phyloP scores from a whole-genome alignment of 2,797 vertebrate species.

The Champsocephalus esox region DNA sequence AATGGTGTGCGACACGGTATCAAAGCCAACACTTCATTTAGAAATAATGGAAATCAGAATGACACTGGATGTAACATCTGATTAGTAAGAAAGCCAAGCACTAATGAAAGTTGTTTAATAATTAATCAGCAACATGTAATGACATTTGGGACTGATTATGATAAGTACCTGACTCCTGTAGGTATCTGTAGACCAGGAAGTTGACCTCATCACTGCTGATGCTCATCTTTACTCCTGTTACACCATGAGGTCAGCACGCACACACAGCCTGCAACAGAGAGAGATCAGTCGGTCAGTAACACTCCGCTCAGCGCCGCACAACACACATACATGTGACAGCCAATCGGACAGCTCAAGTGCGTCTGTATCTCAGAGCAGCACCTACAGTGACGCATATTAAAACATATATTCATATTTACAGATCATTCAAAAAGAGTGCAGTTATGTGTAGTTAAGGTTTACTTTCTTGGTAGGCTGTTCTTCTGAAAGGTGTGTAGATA shows the following conservation, averaged over 20 bases:
- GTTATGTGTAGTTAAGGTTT: no score
- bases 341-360: neutral
- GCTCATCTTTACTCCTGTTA: constrained; percentile 99
- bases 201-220: constrained; percentile 99
- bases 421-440: no score
- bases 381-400: neutral
- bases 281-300: constrained; percentile 11
- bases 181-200: constrained; percentile 99
- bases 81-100: neutral
- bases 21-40: neutral
- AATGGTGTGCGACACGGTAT: neutral
- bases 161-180: constrained; percentile 96
- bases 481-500: no score
- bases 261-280: constrained; percentile 87
- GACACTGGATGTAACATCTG: neutral
- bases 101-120: neutral
- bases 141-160: neutral
- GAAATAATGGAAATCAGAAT: neutral
- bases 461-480: no score
- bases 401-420: neutral
- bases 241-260: constrained; percentile 99
- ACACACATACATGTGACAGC: neutral
- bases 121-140: neutral
- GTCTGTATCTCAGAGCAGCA: no score
- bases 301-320: neutral